Percentiles rank a stretch among this genome's conserved stretches.
phyloP scores from a whole-genome alignment of 2,797 vertebrate genomes.

The Hylomyscus alleni region DNA sequence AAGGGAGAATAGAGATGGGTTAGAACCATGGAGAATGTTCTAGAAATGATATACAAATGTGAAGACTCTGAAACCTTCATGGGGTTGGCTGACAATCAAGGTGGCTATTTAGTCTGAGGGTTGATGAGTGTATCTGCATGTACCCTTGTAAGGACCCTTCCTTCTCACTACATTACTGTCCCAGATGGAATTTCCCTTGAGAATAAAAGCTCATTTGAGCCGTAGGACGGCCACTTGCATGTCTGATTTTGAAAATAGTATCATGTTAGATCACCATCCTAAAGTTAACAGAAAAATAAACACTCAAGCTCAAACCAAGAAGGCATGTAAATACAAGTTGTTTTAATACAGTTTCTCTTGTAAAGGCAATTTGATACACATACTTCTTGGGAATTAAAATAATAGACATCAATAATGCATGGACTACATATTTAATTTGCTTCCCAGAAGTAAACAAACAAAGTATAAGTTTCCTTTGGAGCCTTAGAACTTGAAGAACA shows the following conservation, averaged over 20 bases:
- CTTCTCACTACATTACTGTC: not conserved
- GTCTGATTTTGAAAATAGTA: constrained; percentile 66
- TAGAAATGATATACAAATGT: constrained; percentile 23
- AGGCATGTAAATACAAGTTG: constrained; percentile 86
- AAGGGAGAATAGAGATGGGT: constrained; percentile 7
- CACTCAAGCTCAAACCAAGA: constrained; percentile 83
- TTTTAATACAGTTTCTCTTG: constrained; percentile 87
- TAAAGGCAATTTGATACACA: constrained; percentile 85
- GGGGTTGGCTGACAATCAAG: not conserved
- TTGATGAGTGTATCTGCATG: not conserved
- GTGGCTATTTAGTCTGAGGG: constrained; percentile 31
- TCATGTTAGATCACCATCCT: constrained; percentile 78
- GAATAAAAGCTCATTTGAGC: not conserved
- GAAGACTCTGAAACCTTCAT: not conserved
- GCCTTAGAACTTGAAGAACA: constrained; percentile 73
- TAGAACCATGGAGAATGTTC: not conserved
- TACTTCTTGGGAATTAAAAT: constrained; percentile 87
- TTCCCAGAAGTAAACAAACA: constrained; percentile 83
- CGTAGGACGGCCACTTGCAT: not conserved
- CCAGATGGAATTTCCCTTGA: not conserved
- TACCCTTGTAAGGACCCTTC: not conserved
- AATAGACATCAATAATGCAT: constrained; percentile 86
- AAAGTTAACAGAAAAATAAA: constrained; percentile 83
- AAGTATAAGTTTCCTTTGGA: constrained; percentile 76
- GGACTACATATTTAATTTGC: constrained; percentile 81